Base-by-base conservation (phyloP, 1,140 invertebrate genomes). In the Pseudomyrmex gracilis region DNA sequence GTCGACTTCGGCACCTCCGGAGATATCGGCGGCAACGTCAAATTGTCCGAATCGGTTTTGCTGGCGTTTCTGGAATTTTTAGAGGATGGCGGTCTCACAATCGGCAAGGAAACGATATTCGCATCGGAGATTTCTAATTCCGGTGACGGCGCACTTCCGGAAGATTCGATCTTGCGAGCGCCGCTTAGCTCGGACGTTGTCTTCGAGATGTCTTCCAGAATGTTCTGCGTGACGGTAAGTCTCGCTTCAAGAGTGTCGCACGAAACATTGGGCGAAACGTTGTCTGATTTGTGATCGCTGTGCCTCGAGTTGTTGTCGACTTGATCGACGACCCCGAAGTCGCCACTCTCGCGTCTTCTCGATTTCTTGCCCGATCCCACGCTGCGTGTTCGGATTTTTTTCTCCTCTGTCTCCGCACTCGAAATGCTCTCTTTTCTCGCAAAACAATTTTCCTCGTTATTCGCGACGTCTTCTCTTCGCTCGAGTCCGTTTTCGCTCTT, bases 1-100 rank as follows among this genome's bases (percentile, higher is more conserved):
- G 73, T 20, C 4, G 85, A 88, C 78, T 89, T 93, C 0, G 71
- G 82, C 0, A 87, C 84, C 34, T 93, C 93, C 20, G 90, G 90
- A 9, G 92, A 93, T 12, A 94, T 94, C 0, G 90, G 85, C 0
- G 94, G 94, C 10, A 94, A 60, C 0, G 90, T 90, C 1, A 94
- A 76, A 76, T 84, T 83, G 49, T 88, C 87, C 0, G 84, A 71
- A 12, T 84, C 85, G 20, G 83, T 88, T 1, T 82, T 83, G 0
- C 68, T 63, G 9, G 86, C 87, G 43, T 67, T 91, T 49, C 66
- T 90, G 0, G 73, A 58, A 57, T 64, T 87, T 73, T 53, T 88
- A 1, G 64, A 74, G 0, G 89, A 93, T 0, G 85, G 70, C 2
- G 90, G 89, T 58, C 90, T 92, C 0, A 92, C 90, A 1, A 89